These are phyloP conservation scores for Galendromus occidentalis DNA, from an alignment of 1,140 invertebrate species.

Conservation along the genomic window DNA sequence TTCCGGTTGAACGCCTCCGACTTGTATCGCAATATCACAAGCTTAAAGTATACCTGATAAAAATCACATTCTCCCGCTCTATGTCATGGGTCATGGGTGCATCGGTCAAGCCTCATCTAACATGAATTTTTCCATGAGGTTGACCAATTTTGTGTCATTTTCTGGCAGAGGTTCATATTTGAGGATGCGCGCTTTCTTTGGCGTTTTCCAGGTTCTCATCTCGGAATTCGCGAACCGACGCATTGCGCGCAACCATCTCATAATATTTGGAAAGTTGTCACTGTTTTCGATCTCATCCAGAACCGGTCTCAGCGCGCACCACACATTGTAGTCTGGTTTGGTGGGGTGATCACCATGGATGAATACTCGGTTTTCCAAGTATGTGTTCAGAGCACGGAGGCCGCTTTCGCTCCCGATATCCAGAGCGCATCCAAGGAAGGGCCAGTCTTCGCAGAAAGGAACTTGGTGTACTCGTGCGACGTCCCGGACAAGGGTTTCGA, in stretches of 20 bases:
- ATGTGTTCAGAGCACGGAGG: conserved; percentile 46
- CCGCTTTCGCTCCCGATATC: conserved; percentile 50
- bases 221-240: background rate
- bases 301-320: background rate
- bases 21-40: too few relatives aligned
- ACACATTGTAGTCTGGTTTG: background rate
- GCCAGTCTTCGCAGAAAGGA: conserved; percentile 75
- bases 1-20: too few relatives aligned
- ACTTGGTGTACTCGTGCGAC: conserved; percentile 51
- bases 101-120: too few relatives aligned
- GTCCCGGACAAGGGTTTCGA: conserved; percentile 54
- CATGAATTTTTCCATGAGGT: too few relatives aligned
- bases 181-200: background rate
- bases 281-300: background rate
- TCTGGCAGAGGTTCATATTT: too few relatives aligned
- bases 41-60: too few relatives aligned
- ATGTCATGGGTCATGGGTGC: too few relatives aligned
- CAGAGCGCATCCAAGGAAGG: conserved; percentile 54
- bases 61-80: too few relatives aligned
- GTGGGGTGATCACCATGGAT: background rate
- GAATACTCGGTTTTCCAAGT: conserved; percentile 33
- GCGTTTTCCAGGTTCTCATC: background rate
- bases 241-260: too few relatives aligned
- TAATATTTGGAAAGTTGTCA: too few relatives aligned
- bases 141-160: too few relatives aligned